Evolutionary conservation across 35 echinoderm and acorn worm genomes (phyloP).

Genomic region (Lytechinus pictus): DNA sequence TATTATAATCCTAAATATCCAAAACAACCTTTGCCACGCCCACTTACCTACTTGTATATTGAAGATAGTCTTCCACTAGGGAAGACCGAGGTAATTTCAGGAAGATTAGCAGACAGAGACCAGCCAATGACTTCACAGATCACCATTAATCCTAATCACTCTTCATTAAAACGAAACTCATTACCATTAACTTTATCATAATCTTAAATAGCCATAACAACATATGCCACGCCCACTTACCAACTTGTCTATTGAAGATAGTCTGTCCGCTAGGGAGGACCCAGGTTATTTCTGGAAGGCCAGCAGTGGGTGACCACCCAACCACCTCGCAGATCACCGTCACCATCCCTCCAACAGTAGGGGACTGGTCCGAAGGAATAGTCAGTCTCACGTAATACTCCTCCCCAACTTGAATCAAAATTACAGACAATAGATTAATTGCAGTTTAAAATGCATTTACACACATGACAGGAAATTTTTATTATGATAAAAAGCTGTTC

Average conservation of each 20-base stretch:
- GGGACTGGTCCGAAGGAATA: slow-evolving; percentile 55
- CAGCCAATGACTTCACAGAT: slow-evolving; percentile 77
- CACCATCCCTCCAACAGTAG: slow-evolving; percentile 63
- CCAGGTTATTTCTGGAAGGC: slow-evolving; percentile 55
- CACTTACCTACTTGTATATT: slow-evolving; percentile 29
- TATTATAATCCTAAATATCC: no score
- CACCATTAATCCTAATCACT: neutral
- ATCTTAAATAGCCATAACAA: no score
- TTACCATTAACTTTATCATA: no score
- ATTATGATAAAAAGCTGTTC: no score
- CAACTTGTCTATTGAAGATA: no score
- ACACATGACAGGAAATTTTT: no score
- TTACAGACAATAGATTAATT: no score
- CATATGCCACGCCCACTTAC: no score
- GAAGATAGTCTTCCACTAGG: neutral
- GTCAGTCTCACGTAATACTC: slow-evolving; percentile 71
- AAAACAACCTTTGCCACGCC: no score
- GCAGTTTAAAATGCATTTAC: no score
- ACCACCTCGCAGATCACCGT: slow-evolving; percentile 76
- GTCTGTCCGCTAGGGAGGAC: slow-evolving; percentile 26
- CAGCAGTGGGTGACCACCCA: slow-evolving; percentile 36
- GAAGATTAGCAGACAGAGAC: slow-evolving; percentile 35
- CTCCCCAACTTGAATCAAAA: slow-evolving; percentile 54
- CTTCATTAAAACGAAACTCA: no score
- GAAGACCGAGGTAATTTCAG: slow-evolving; percentile 44